Evolutionary conservation across 1,140 invertebrate species (phyloP).

Genomic region (Apolygus lucorum): DNA sequence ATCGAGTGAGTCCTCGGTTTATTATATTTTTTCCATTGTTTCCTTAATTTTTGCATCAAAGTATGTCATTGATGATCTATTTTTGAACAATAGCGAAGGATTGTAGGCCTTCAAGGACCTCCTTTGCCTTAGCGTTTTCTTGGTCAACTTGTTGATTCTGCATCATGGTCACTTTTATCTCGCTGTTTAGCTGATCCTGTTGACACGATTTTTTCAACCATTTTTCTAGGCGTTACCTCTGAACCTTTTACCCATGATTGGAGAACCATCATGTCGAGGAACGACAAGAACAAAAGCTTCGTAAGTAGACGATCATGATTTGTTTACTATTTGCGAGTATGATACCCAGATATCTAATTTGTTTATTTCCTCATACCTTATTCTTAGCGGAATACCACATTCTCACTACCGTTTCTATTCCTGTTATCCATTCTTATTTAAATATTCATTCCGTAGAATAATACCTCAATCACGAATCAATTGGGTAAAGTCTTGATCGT

Average conservation of each 20-base stretch:
- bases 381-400: too few relatives aligned
- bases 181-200: background rate
- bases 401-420: too few relatives aligned
- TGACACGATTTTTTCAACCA: background rate
- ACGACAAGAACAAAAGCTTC: slow-evolving; percentile 14
- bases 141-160: slow-evolving; percentile 9
- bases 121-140: background rate
- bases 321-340: too few relatives aligned
- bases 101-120: background rate
- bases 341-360: too few relatives aligned
- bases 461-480: too few relatives aligned
- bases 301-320: too few relatives aligned
- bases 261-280: slow-evolving; percentile 7
- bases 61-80: background rate
- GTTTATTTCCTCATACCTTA: too few relatives aligned
- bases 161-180: background rate
- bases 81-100: background rate
- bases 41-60: background rate
- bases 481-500: too few relatives aligned
- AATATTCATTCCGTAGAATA: too few relatives aligned
- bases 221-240: background rate
- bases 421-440: too few relatives aligned
- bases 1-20: background rate
- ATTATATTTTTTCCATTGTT: background rate
- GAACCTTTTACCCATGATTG: background rate